A percentile compares a stretch with the other conserved stretches of the same genome.
Conservation (phyloP, 2,797 vertebrate genomes). For the Clarias pachynema region DNA sequence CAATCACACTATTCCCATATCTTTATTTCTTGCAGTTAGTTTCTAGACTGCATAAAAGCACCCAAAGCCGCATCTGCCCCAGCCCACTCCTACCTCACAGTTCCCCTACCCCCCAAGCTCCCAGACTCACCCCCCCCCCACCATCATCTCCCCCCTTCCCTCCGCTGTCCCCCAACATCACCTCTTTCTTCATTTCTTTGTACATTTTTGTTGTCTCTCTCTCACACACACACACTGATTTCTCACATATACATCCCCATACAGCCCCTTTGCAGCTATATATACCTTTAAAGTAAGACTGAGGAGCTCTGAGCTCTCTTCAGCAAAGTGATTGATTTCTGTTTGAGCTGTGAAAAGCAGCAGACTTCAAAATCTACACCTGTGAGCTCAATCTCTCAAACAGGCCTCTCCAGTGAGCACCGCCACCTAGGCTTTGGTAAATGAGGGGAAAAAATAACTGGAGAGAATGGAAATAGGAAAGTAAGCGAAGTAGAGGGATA, state of each 20-base stretch:
- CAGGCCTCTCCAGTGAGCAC: slow-evolving; percentile 9
- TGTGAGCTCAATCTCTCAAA: slow-evolving; percentile 25
- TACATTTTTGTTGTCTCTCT: neutral
- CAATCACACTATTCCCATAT: neutral
- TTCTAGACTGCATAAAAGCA: neutral
- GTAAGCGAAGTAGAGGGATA: neutral
- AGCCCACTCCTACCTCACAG: neutral
- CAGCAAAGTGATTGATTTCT: slow-evolving; percentile 23
- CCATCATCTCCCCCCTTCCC: too few relatives aligned
- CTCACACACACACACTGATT: neutral
- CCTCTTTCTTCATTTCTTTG: neutral
- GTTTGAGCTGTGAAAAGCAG: slow-evolving; percentile 20
- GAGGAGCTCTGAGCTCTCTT: slow-evolving; percentile 13
- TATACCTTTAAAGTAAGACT: neutral
- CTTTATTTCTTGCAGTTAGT: neutral
- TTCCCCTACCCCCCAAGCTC: neutral
- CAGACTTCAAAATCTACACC: slow-evolving; percentile 31
- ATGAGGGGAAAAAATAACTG: slow-evolving; percentile 14
- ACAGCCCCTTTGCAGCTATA: neutral
- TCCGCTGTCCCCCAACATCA: neutral
- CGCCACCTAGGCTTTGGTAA: neutral
- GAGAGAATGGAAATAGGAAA: slow-evolving; percentile 14
- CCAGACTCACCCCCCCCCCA: too few relatives aligned
- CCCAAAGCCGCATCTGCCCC: neutral
- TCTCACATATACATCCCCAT: slow-evolving; percentile 5